A percentile compares a stretch with the other conserved stretches of the same genome.
These are phyloP conservation scores for Parazoanthus swiftii DNA, from an alignment of 92 coral and sea anemone species.

Conservation along the genomic window DNA sequence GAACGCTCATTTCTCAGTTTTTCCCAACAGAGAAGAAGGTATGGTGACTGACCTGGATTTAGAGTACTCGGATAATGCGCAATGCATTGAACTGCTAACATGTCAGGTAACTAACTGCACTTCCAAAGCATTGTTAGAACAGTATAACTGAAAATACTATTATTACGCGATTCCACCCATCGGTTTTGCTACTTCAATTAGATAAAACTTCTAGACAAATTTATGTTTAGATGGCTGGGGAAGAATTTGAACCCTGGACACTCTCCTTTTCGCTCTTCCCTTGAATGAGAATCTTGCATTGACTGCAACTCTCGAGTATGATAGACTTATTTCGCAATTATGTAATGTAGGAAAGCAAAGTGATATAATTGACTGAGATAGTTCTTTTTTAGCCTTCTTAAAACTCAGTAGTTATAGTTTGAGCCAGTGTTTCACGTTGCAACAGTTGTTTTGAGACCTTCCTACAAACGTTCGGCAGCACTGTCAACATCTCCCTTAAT, in stretches of 20 bases:
- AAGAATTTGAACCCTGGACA: too few relatives aligned
- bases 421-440: too few relatives aligned
- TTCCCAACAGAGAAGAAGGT: constrained; percentile 71
- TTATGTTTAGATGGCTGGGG: neutral
- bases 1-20: neutral
- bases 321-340: neutral
- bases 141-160: neutral
- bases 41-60: constrained; percentile 58
- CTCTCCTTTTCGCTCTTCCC: neutral
- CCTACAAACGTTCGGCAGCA: too few relatives aligned
- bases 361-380: too few relatives aligned
- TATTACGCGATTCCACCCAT: neutral
- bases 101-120: constrained; percentile 70
- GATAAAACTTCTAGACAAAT: neutral
- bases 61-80: constrained; percentile 84
- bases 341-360: neutral
- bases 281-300: neutral
- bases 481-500: too few relatives aligned
- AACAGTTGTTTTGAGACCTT: too few relatives aligned
- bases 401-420: too few relatives aligned
- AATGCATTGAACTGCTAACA: constrained; percentile 91
- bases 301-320: neutral
- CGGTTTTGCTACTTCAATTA: neutral
- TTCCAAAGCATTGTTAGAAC: neutral
- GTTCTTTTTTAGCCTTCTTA: too few relatives aligned